Percentiles rank a stretch among this genome's conserved stretches.
These are phyloP conservation scores for Amphipyra tragopoginis DNA, from an alignment of 2,888 invertebrate species.

Conservation along the genomic window DNA sequence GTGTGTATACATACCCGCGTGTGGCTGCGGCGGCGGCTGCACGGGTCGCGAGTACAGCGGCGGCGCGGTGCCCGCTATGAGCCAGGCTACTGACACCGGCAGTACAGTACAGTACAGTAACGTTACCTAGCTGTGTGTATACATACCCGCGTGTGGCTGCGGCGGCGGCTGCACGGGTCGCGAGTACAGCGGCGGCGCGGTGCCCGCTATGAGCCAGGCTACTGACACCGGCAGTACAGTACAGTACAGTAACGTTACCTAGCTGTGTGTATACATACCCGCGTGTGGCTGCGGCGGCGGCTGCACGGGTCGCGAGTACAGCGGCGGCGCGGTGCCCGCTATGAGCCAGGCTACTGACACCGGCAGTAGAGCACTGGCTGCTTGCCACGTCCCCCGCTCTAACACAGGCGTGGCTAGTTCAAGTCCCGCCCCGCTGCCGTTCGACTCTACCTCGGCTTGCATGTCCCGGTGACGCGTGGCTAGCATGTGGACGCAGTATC, in stretches of 20 bases:
- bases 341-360: constrained; percentile 93
- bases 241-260: constrained; percentile 60
- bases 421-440: constrained; percentile 85
- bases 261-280: constrained; percentile 66
- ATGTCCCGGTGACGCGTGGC: constrained; percentile 90
- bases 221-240: too few species aligned
- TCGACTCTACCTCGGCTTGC: constrained; percentile 67
- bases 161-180: too few species aligned
- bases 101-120: too few species aligned
- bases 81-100: too few species aligned
- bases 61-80: too few species aligned
- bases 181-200: too few species aligned
- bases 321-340: constrained; percentile 91
- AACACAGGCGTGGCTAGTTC: constrained; percentile 94
- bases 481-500: constrained; percentile 86
- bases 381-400: constrained; percentile 77
- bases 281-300: constrained; percentile 69
- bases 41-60: too few species aligned
- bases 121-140: too few species aligned
- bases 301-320: constrained; percentile 82
- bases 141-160: too few species aligned
- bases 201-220: too few species aligned
- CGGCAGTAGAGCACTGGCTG: constrained; percentile 85
- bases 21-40: too few species aligned
- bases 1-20: too few species aligned